These are phyloP conservation scores for Gambusia affinis DNA, from an alignment of 2,113 vertebrate genomes.

Conservation along the genomic window DNA sequence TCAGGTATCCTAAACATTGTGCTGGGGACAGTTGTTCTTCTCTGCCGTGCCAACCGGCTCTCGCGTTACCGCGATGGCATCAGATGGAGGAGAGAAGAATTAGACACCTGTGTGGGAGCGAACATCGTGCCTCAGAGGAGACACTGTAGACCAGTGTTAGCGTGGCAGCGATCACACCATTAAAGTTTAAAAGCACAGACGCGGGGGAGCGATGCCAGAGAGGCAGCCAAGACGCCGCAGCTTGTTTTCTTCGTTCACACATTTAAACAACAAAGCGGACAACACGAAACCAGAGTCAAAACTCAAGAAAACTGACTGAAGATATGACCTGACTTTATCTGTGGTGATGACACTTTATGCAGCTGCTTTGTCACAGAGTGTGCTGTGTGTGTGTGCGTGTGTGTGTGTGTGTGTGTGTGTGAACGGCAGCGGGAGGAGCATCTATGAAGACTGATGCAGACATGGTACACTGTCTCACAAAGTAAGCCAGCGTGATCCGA, in stretches of 20 bases:
- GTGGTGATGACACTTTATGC: not conserved
- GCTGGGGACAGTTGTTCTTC: constrained; percentile 55
- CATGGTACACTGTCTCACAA: constrained; percentile 26
- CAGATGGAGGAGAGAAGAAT: constrained; percentile 41
- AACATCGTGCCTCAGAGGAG: constrained; percentile 19
- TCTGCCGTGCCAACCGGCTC: constrained; percentile 31
- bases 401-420: not conserved
- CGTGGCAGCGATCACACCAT: constrained; percentile 39
- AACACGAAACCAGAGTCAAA: not conserved
- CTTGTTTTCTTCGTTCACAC: not conserved
- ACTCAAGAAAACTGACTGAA: not conserved
- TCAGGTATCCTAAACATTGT: constrained; percentile 49
- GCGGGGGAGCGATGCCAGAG: constrained; percentile 20
- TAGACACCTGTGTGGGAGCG: constrained; percentile 50
- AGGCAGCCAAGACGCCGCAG: not conserved
- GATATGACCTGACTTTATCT: not conserved
- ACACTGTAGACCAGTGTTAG: constrained; percentile 33
- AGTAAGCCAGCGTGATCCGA: constrained; percentile 37
- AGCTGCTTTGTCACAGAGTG: not conserved
- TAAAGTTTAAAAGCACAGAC: constrained; percentile 62
- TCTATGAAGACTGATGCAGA: constrained; percentile 13
- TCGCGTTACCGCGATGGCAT: constrained; percentile 55
- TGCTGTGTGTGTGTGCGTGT: no score
- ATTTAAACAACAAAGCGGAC: not conserved
- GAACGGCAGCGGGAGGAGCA: not conserved